Percentiles rank a stretch among this genome's conserved stretches.
Evolutionary conservation across 92 coral and sea anemone genomes (phyloP).

Genomic region (Actinostola sp.): DNA sequence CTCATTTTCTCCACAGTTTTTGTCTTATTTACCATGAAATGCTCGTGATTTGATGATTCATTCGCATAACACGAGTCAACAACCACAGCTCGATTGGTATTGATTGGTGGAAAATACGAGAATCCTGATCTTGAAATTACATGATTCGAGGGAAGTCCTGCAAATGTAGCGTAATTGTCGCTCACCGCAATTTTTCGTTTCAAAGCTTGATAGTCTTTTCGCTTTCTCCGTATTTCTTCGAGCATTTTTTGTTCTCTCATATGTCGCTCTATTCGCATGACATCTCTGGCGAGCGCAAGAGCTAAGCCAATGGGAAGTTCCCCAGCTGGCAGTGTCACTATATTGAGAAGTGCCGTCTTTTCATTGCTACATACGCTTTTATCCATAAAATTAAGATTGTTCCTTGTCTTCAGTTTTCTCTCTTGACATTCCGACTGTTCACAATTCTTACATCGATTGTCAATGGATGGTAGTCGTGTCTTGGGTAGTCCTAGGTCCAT

Average conservation of each 20-base stretch:
- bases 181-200: conserved; percentile 3
- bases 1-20: conserved; percentile 25
- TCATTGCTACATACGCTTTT: not conserved
- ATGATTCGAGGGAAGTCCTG: not conserved
- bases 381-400: not conserved
- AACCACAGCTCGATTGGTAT: not conserved
- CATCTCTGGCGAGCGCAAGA: conserved; percentile 24
- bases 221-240: conserved; percentile 26
- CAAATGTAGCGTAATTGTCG: not conserved
- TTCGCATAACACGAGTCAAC: not conserved
- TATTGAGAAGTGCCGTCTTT: not conserved
- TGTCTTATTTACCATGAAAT: conserved; percentile 12
- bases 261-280: conserved; percentile 23
- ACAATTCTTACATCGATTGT: not conserved
- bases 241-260: conserved; percentile 17
- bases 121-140: conserved; percentile 1
- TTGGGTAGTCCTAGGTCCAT: not conserved
- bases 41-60: not conserved
- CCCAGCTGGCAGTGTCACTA: conserved; percentile 10
- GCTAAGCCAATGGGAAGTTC: conserved; percentile 25
- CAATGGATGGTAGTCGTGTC: conserved; percentile 6
- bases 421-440: not conserved
- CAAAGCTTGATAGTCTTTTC: conserved; percentile 12
- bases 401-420: not conserved
- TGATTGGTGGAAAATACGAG: conserved; percentile 13